A percentile compares a stretch with the other conserved stretches of the same genome.
These are phyloP conservation scores for Metaphire vulgaris DNA, from an alignment of 1,140 invertebrate genomes.

Conservation along the genomic window DNA sequence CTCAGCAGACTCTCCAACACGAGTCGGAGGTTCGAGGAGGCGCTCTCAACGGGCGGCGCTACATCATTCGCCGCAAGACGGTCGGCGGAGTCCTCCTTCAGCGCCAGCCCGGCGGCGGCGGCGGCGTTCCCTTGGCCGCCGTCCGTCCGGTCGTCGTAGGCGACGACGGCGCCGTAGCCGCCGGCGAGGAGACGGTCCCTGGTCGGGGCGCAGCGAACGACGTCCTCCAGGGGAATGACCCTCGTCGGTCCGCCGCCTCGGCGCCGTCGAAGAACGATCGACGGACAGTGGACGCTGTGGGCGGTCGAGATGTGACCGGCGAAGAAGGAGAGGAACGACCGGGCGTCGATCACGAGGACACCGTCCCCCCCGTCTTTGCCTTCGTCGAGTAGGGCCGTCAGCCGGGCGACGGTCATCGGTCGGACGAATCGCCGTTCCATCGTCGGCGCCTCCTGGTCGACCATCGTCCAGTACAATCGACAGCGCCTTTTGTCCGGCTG, in stretches of 20 bases:
- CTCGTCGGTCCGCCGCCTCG: too few species aligned
- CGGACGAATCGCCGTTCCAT: neutral
- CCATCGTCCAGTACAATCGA: too few species aligned
- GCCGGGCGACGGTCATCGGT: neutral
- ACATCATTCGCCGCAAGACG: neutral
- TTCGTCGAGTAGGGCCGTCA: neutral
- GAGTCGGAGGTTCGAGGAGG: neutral
- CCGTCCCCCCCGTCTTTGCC: neutral
- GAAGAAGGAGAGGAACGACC: conserved; percentile 50
- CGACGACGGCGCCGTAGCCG: neutral
- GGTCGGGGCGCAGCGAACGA: neutral
- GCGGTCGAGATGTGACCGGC: conserved; percentile 43
- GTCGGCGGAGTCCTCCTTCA: neutral
- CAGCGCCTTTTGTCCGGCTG: too few species aligned
- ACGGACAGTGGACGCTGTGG: conserved; percentile 50
- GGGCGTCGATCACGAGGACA: conserved; percentile 41
- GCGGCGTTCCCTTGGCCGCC: neutral
- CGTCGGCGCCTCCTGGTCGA: neutral
- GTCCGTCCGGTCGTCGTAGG: neutral
- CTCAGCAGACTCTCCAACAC: neutral
- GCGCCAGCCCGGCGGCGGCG: neutral
- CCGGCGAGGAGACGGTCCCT: neutral
- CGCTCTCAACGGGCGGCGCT: too few species aligned
- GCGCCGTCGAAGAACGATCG: conserved; percentile 47
- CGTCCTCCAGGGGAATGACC: neutral